Evolutionary conservation across 2,888 invertebrate genomes (phyloP).

Genomic region (Dermolepida albohirtum): DNA sequence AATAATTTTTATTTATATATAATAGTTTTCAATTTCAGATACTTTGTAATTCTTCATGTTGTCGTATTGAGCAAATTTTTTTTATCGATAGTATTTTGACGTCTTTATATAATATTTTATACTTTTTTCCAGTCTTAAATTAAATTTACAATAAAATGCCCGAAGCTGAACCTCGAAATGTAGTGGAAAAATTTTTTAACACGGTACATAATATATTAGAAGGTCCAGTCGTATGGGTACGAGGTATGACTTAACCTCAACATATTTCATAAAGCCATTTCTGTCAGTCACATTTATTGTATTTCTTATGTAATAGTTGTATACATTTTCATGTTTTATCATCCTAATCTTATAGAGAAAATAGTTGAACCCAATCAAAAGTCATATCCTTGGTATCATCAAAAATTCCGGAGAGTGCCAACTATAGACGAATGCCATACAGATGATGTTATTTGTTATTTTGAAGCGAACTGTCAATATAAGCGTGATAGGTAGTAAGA

Average conservation of each 20-base stretch:
- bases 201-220: constrained; percentile 72
- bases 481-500: constrained; percentile 78
- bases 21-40: too few relatives aligned
- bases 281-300: too few relatives aligned
- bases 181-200: constrained; percentile 69
- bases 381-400: constrained; percentile 93
- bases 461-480: constrained; percentile 93
- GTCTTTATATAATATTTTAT: too few relatives aligned
- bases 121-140: too few relatives aligned
- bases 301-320: too few relatives aligned
- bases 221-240: constrained; percentile 78
- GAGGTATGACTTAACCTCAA: constrained; percentile 69
- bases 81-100: too few relatives aligned
- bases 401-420: constrained; percentile 89
- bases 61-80: too few relatives aligned
- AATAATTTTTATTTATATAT: too few relatives aligned
- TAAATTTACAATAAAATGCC: constrained; percentile 46
- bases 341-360: constrained; percentile 70
- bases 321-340: too few relatives aligned
- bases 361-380: constrained; percentile 87
- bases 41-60: too few relatives aligned
- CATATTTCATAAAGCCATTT: neutral
- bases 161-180: constrained; percentile 59
- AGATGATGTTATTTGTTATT: constrained; percentile 86
- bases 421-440: constrained; percentile 95